Evolutionary conservation across 2,113 vertebrate genomes (phyloP).

Genomic region (Trichomycterus rosablanca): DNA sequence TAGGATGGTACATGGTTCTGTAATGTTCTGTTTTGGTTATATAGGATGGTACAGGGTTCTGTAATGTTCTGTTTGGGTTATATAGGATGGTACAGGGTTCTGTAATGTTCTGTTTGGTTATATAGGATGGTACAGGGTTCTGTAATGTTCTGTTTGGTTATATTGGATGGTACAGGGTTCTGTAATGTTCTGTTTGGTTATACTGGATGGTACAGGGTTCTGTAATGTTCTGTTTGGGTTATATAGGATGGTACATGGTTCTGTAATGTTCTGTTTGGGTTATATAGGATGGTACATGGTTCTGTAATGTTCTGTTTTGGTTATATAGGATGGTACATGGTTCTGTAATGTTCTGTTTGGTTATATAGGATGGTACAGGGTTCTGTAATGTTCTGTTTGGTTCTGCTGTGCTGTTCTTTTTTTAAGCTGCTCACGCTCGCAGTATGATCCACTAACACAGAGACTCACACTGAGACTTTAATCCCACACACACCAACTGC

Average conservation of each 20-base stretch:
- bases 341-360: not conserved
- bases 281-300: not conserved
- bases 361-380: not conserved
- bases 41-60: no score
- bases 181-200: not conserved
- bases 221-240: not conserved
- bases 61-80: no score
- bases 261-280: not conserved
- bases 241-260: not conserved
- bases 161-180: not conserved
- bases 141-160: not conserved
- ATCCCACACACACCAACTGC: conserved; percentile 44
- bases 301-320: not conserved
- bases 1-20: no score
- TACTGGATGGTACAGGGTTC: not conserved
- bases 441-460: conserved; percentile 28
- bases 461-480: conserved; percentile 23
- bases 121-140: not conserved
- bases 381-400: not conserved
- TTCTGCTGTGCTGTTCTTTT: conserved; percentile 16
- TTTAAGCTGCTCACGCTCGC: conserved; percentile 17
- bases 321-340: not conserved
- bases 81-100: no score
- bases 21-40: no score
- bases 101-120: no score